Percentiles rank a stretch among this genome's conserved stretches.
phyloP scores from a whole-genome alignment of 1,140 invertebrate species.

The Brachionus rotundiformis region DNA sequence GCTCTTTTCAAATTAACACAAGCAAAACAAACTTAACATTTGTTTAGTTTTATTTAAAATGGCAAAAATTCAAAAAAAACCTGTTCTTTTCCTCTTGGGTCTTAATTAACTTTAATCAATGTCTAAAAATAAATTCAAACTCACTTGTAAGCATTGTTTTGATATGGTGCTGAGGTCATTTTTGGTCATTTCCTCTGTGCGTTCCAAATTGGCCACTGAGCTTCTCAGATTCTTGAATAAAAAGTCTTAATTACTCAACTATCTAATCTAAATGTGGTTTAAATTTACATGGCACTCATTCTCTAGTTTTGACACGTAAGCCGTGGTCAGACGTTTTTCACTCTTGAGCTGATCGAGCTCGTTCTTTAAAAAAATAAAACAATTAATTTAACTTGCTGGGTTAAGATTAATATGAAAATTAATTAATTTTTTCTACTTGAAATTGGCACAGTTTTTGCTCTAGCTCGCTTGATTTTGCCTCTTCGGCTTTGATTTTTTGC shows the following conservation, averaged over 20 bases:
- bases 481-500: constrained; percentile 5
- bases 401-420: not conserved
- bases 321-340: not conserved
- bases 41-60: too few species aligned
- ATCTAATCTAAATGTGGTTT: not conserved
- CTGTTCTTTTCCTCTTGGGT: too few species aligned
- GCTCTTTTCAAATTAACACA: too few species aligned
- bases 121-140: too few species aligned
- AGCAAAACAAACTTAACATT: too few species aligned
- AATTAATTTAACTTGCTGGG: not conserved
- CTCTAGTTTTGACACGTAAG: constrained; percentile 7
- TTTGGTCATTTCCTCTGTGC: constrained; percentile 4
- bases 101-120: too few species aligned
- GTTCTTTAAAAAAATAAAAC: not conserved
- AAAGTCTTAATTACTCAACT: not conserved
- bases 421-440: not conserved
- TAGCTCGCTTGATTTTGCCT: not conserved
- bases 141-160: constrained; percentile 41
- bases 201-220: not conserved
- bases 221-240: constrained; percentile 12
- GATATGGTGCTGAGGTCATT: constrained; percentile 17
- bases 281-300: constrained; percentile 20
- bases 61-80: too few species aligned
- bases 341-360: constrained; percentile 29
- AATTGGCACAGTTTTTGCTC: constrained; percentile 7